Conservation (phyloP, 2,888 invertebrate species). For the Entomobrya multifasciata region DNA sequence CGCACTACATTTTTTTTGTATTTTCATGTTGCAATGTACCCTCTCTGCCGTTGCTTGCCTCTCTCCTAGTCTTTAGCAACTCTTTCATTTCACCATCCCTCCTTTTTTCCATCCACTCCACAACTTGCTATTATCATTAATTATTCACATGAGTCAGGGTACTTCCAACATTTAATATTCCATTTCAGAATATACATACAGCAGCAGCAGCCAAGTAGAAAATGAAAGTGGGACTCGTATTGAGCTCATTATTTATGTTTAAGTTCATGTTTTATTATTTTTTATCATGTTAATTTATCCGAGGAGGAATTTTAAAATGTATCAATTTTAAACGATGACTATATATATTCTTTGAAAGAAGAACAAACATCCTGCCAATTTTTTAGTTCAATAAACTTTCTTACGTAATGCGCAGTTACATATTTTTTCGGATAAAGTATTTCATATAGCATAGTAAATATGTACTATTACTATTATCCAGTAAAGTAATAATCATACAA, state of each 20-base stretch:
- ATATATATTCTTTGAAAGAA: too few species aligned
- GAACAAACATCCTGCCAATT: too few species aligned
- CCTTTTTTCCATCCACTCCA: slow-evolving; percentile 13
- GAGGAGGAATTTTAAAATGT: background rate
- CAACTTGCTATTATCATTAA: slow-evolving; percentile 70
- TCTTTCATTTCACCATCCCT: slow-evolving; percentile 29
- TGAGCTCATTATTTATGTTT: background rate
- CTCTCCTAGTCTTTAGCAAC: background rate
- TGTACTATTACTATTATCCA: background rate
- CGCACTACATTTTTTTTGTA: background rate
- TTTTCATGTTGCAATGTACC: background rate
- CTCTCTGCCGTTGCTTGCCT: slow-evolving; percentile 39
- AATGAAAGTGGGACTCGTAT: too few species aligned
- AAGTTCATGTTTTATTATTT: background rate
- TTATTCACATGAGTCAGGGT: slow-evolving; percentile 68
- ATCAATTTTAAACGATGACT: too few species aligned
- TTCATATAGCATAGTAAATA: too few species aligned
- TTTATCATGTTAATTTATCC: background rate
- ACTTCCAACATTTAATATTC: slow-evolving; percentile 32
- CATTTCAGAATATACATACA: background rate
- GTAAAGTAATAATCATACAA: background rate
- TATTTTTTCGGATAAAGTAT: too few species aligned
- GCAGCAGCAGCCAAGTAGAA: background rate
- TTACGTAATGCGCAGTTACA: too few species aligned
- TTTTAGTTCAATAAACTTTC: too few species aligned